These are phyloP conservation scores for Spilogale gracilis DNA, from an alignment of 2,113 vertebrate species.

Conservation along the genomic window DNA sequence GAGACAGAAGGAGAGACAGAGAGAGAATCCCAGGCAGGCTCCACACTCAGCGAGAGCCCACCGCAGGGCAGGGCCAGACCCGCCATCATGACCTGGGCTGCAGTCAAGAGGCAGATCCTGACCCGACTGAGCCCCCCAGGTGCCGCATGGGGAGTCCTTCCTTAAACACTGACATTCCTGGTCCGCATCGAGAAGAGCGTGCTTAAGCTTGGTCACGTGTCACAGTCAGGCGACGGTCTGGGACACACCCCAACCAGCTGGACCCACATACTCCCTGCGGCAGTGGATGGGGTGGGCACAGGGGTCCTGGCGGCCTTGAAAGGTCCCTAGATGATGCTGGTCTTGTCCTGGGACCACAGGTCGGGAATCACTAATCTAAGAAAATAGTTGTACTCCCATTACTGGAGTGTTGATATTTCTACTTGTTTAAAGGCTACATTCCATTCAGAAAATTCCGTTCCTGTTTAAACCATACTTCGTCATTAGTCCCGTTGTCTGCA, in stretches of 20 bases:
- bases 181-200: no score
- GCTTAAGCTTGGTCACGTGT: fast-evolving
- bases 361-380: background rate
- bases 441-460: fast-evolving
- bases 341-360: background rate
- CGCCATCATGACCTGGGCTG: background rate
- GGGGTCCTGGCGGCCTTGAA: no score
- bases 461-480: background rate
- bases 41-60: background rate
- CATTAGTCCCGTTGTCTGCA: no score
- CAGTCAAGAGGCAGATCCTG: fast-evolving
- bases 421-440: background rate
- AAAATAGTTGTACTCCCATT: background rate
- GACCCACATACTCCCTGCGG: fast-evolving
- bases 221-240: fast-evolving
- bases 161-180: background rate
- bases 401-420: fast-evolving
- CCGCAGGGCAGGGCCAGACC: no score
- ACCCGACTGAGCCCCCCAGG: background rate
- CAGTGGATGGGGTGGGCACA: fast-evolving
- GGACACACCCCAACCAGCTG: fast-evolving
- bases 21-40: no score
- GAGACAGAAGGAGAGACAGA: background rate
- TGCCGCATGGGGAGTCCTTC: background rate
- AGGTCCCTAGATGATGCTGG: fast-evolving